Percentiles rank a stretch among this genome's conserved stretches.
phyloP scores from a whole-genome alignment of 2,888 invertebrate species.

The Cryptocephalus primarius region DNA sequence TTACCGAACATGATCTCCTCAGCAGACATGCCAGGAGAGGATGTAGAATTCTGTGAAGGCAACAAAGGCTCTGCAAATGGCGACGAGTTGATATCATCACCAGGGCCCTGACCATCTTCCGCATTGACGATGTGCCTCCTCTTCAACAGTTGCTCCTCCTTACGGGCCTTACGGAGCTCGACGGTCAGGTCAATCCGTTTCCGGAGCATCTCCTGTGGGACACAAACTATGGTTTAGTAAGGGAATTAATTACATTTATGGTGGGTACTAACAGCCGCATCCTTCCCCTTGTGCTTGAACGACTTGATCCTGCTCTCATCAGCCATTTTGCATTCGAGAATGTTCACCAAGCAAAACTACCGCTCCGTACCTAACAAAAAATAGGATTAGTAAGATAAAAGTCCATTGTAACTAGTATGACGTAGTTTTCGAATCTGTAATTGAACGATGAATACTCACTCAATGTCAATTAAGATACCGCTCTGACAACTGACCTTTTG shows the following conservation, averaged over 20 bases:
- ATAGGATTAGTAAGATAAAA: no score
- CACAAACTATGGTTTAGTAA: neutral
- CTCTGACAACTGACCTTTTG: no score
- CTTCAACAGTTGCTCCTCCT: conserved; percentile 90
- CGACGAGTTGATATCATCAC: conserved; percentile 39
- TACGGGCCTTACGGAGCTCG: conserved; percentile 83
- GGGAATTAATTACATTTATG: neutral
- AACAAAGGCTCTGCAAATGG: no score
- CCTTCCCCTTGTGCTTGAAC: conserved; percentile 71
- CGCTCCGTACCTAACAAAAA: no score
- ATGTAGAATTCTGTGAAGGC: conserved; percentile 4
- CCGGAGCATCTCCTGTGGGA: conserved; percentile 68
- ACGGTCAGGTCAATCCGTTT: conserved; percentile 82
- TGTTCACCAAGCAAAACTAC: no score
- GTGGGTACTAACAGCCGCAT: conserved; percentile 50
- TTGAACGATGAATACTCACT: no score
- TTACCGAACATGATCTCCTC: conserved; percentile 60
- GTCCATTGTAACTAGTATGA: no score
- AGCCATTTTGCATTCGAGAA: conserved; percentile 39
- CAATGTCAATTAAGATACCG: no score
- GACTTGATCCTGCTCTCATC: conserved; percentile 55
- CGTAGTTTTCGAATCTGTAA: no score
- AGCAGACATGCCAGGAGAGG: conserved; percentile 43
- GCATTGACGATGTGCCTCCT: conserved; percentile 62
- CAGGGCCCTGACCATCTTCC: conserved; percentile 42